Base-by-base conservation (phyloP, 2,888 invertebrate genomes). In the Harpalus rubripes region DNA sequence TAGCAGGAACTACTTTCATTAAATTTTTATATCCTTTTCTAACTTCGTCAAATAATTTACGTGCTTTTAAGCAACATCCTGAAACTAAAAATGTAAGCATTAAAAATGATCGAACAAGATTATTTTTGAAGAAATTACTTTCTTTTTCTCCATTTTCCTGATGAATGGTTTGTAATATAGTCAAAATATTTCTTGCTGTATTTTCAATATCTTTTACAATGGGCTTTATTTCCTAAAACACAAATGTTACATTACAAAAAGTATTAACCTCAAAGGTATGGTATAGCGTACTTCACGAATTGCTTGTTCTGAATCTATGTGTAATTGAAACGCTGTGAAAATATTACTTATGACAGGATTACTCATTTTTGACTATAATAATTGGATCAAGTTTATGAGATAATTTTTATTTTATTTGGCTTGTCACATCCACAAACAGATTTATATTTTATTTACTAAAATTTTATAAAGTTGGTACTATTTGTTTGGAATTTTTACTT, bases 121-220 rank as follows among this genome's bases (percentile, higher is more conserved):
- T 18, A 2, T 32, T 32, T 32, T 44, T 72, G 1, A 15, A 3
- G 16, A 72, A 90, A 92, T 93, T 93, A 95, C 96, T 94, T 89
- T 95, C 94, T 87, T 93, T 93, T 84, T 94, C 92, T 86, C 94
- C 94, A 87, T 92, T 91, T 80, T 92, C 92, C 87, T 95, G 95
- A 89, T 98, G 98, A 86, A 98, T 96, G 22, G 95, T 93, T 92
- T 98, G 97, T 41, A 98, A 91, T 18, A 94, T 91, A 26, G 96
- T 96, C n/a, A 95, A 92, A 39, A 96, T 95, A 90, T 97, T 96
- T 83, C 97, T 93, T 0, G 95, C 94, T 86, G 93, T 92, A 88
- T 96, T 96, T 88, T 98, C 97, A 68, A 97, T 93, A 88, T 96
- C 95, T 89, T 94, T 94, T 78, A 96, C 95, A 82, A 94, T 93